Conservation (phyloP, 2,797 vertebrate species). For the Tarsius wallacei region DNA sequence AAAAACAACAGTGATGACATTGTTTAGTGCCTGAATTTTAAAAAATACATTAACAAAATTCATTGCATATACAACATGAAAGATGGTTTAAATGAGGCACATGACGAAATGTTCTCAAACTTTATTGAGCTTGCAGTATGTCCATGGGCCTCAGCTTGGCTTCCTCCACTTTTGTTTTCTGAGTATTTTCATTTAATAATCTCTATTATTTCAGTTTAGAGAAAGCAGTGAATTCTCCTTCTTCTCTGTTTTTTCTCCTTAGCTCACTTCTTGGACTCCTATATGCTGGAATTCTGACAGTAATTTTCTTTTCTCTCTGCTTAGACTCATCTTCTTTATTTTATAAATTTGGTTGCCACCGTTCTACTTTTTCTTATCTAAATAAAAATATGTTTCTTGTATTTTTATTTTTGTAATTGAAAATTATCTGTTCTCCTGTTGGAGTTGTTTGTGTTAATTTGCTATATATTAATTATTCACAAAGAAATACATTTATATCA, state of each 20-base stretch:
- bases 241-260: not conserved
- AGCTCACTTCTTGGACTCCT: not conserved
- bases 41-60: not conserved
- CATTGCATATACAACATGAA: not conserved
- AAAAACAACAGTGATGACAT: not conserved
- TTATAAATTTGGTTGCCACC: not conserved
- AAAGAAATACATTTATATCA: too few species aligned
- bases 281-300: not conserved
- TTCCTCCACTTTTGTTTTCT: not conserved
- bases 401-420: not conserved
- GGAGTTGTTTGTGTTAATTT: too few species aligned
- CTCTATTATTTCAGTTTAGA: not conserved
- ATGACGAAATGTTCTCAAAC: not conserved
- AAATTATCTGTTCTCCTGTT: too few species aligned
- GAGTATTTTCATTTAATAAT: not conserved
- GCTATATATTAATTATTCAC: too few species aligned
- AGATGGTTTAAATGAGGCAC: not conserved
- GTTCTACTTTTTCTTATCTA: not conserved
- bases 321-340: not conserved
- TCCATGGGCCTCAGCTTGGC: not conserved
- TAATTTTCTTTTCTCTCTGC: not conserved
- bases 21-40: not conserved
- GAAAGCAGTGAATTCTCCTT: not conserved
- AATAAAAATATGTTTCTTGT: not conserved
- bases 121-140: not conserved